These are phyloP conservation scores for Lithobates pipiens DNA, from an alignment of 2,797 vertebrate genomes.

Conservation along the genomic window DNA sequence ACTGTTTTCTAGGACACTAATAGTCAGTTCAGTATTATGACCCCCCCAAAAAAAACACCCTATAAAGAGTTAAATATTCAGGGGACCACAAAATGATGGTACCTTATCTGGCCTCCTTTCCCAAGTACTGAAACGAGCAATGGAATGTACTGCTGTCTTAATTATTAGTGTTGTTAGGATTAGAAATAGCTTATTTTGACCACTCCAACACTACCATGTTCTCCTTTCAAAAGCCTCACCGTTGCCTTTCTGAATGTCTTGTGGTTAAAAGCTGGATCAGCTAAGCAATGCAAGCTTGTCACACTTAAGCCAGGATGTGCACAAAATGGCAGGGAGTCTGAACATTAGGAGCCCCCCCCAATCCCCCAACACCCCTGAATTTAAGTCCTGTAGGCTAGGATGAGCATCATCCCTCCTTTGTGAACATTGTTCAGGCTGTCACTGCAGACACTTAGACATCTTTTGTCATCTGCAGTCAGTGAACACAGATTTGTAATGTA, in stretches of 20 bases:
- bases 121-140: too few relatives aligned
- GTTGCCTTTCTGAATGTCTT: neutral
- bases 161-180: neutral
- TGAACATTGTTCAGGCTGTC: constrained; percentile 44
- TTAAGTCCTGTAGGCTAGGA: constrained; percentile 31
- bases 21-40: too few relatives aligned
- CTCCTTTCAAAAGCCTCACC: neutral
- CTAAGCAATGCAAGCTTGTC: too few relatives aligned
- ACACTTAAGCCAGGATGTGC: constrained; percentile 18
- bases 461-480: constrained; percentile 37
- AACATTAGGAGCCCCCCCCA: constrained; percentile 19
- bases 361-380: constrained; percentile 6
- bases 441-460: constrained; percentile 28
- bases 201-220: neutral
- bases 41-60: too few relatives aligned
- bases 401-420: constrained; percentile 11
- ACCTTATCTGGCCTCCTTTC: too few relatives aligned
- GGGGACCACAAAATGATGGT: too few relatives aligned
- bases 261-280: neutral
- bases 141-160: too few relatives aligned
- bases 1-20: too few relatives aligned
- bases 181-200: neutral
- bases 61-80: too few relatives aligned
- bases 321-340: constrained; percentile 34
- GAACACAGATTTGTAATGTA: constrained; percentile 46